Base-by-base conservation (phyloP, 2,888 invertebrate species). In the Rhagonycha fulva region DNA sequence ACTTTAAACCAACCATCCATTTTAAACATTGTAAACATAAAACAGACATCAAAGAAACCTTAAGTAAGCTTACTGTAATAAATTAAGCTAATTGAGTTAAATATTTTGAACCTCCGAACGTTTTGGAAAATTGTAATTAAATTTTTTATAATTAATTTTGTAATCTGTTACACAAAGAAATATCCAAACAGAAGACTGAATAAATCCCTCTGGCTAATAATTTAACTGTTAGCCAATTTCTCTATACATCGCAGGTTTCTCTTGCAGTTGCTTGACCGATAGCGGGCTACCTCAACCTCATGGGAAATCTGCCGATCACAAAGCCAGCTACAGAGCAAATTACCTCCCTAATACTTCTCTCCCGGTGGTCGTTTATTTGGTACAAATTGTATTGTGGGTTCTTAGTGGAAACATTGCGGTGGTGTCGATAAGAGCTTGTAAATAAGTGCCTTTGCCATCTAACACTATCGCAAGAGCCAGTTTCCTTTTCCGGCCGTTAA, bases 301-400 rank as follows among this genome's bases (percentile, higher is more conserved):
- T 77, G 85, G 85, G 85, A 85, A 85, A 84, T 85, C 84, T 84
- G 84, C 82, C 83, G 85, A 84, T 84, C 84, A 84, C 84, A 84
- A 84, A 84, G 82, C 79, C 80, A 79, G 78, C 80, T 80, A 74
- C 79, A 78, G 80, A 80, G 83, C 84, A 85, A 85, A 86, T 86
- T 85, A 86, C 85, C 83, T 82, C 82, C 80, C 84, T 85, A 84
- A 84, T 82, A 83, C 84, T 81, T 82, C 81, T 82, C 82, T 81
- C 82, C 81, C 79, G 82, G 80, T 78, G 84, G 81, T 84, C 85
- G 84, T 85, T 86, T 86, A 86, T 85, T 85, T 84, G 83, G 83
- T 83, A 83, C 84, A 84, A 86, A 86, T 85, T 85, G 85, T 84
- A 85, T 84, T 83, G 84, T 79, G 81, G 80, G 77, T 78, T 82